A percentile compares a stretch with the other conserved stretches of the same genome.
These are phyloP conservation scores for Carposina sasakii DNA, from an alignment of 1,140 invertebrate species.

Conservation along the genomic window DNA sequence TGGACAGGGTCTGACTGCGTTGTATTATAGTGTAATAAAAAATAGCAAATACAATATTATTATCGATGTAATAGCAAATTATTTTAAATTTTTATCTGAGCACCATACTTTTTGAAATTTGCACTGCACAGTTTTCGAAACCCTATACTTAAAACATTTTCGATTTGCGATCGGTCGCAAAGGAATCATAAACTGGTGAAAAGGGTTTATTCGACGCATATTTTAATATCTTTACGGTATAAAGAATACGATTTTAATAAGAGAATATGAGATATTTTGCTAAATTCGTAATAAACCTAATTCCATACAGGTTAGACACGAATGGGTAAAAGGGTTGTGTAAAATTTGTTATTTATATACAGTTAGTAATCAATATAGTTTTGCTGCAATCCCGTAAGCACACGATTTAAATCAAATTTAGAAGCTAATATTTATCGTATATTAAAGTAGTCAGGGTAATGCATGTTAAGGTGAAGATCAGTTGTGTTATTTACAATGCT, in stretches of 20 bases:
- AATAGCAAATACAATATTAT: slow-evolving; percentile 53
- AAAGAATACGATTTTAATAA: no score
- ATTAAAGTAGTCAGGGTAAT: no score
- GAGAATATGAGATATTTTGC: slow-evolving; percentile 54
- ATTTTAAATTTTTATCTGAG: slow-evolving; percentile 52
- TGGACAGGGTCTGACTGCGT: slow-evolving; percentile 66
- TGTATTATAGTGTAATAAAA: slow-evolving; percentile 64
- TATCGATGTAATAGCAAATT: slow-evolving; percentile 57
- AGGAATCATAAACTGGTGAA: no score
- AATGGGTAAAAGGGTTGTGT: slow-evolving; percentile 65
- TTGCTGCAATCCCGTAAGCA: slow-evolving; percentile 43
- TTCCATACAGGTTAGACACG: slow-evolving; percentile 47
- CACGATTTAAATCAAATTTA: no score
- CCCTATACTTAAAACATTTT: slow-evolving; percentile 32
- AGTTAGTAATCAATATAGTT: slow-evolving; percentile 43
- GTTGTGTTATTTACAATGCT: no score
- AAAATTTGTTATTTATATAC: slow-evolving; percentile 63
- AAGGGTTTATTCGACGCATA: no score
- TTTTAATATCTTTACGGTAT: no score
- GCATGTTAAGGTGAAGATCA: no score
- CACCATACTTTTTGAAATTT: slow-evolving; percentile 59
- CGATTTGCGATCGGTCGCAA: no score
- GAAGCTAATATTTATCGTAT: no score
- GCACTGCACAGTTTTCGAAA: slow-evolving; percentile 58
- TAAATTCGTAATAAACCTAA: slow-evolving; percentile 32